Evolutionary conservation across 2,113 vertebrate species (phyloP).

Genomic region (Suncus etruscus): DNA sequence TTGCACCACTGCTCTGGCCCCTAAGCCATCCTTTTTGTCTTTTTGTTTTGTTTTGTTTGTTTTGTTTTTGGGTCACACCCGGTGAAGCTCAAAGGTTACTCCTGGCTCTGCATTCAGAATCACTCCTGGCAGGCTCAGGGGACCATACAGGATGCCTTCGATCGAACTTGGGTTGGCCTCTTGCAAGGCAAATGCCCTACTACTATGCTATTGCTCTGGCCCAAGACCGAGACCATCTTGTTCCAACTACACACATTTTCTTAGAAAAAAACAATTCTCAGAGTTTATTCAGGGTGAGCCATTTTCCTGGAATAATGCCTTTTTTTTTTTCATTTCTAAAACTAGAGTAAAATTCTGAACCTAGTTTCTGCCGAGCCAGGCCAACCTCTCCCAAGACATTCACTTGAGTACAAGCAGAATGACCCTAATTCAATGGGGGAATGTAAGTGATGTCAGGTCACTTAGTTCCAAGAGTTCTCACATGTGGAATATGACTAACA

Average conservation of each 20-base stretch:
- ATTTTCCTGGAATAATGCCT: neutral
- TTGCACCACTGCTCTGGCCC: too few species aligned
- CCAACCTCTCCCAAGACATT: neutral
- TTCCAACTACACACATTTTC: neutral
- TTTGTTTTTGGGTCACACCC: too few species aligned
- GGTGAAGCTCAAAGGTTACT: too few species aligned
- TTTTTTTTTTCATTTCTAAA: conserved; percentile 24
- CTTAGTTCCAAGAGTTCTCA: neutral
- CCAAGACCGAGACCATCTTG: neutral
- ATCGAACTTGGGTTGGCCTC: too few species aligned
- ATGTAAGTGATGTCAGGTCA: neutral
- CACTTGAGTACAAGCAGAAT: neutral
- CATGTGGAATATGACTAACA: neutral
- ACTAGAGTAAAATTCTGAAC: neutral
- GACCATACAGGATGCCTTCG: too few species aligned
- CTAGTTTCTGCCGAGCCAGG: neutral
- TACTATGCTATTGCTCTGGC: too few species aligned
- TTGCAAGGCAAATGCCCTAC: too few species aligned
- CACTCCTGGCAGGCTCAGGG: too few species aligned
- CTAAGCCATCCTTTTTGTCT: too few species aligned
- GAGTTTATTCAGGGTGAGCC: neutral
- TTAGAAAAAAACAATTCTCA: neutral
- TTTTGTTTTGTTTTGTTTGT: too few species aligned
- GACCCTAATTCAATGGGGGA: neutral
- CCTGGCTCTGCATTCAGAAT: too few species aligned